phyloP scores from a whole-genome alignment of 1,140 invertebrate genomes.

The Marisa cornuarietis region DNA sequence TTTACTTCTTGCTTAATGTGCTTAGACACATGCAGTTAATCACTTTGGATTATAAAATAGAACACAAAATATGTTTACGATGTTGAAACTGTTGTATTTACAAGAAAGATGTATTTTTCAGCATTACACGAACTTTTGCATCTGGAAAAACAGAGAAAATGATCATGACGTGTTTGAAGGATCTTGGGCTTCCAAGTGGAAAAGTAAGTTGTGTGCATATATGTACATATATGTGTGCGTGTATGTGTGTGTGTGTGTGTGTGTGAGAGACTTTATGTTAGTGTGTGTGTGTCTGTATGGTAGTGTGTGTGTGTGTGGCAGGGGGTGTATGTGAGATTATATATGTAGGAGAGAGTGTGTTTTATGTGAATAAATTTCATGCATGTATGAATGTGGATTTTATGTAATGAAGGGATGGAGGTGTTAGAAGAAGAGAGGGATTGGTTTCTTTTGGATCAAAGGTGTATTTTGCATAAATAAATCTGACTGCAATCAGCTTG shows the following conservation, averaged over 20 bases:
- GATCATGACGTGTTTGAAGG: constrained; percentile 95
- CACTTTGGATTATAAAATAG: background rate
- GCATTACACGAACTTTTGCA: constrained; percentile 96
- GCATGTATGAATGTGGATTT: too few species aligned
- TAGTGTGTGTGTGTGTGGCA: background rate
- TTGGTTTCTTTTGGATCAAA: too few species aligned
- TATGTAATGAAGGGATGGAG: too few species aligned
- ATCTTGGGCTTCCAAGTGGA: constrained; percentile 91
- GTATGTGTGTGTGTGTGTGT: constrained; percentile 4
- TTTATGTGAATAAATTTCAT: background rate
- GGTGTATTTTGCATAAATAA: too few species aligned
- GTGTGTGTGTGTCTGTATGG: background rate
- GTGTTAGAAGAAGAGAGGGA: too few species aligned
- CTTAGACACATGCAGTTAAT: background rate
- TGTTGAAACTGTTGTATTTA: background rate
- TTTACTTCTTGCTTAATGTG: background rate
- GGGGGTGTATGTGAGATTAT: background rate
- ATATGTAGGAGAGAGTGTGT: background rate
- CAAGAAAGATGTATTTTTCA: constrained; percentile 44
- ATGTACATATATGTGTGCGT: background rate
- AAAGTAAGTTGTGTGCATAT: constrained; percentile 74
- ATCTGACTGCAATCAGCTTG: too few species aligned
- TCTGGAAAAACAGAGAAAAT: constrained; percentile 96
- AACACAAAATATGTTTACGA: background rate
- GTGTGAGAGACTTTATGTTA: background rate